Base-by-base conservation (phyloP, 2,113 vertebrate genomes). In the Nematolebias whitei region DNA sequence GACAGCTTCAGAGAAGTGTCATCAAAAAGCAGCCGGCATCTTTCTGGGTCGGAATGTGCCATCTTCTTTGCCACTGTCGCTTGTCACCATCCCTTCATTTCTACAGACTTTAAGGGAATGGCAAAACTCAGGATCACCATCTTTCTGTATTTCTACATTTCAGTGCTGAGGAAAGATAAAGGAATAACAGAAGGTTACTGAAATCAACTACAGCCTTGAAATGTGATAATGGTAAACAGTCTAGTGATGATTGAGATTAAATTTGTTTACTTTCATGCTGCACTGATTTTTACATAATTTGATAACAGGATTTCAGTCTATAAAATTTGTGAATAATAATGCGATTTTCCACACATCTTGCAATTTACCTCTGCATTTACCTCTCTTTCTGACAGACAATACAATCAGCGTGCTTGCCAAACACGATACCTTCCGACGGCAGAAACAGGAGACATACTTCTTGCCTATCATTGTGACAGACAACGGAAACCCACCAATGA, bases 371-470 rank as follows among this genome's bases (percentile, higher is more conserved):
- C 19, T 81, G 60, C 45, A 62, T 79, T 80, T 67, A 64, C 47
- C 45, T 79, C 64, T 69, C 32, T 55, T 20, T 55, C 83, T 64
- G 82, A 65, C 82, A 99, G 97, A 98, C 89, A 99, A 98, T 81
- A 96, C 97, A 2, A 95, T 99, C 79, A 97, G 95, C 56, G 94
- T 99, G 65, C 84, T 98, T 77, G 95, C 98, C 74, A 97, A 96
- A 84, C 98, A 97, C 47, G 94, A 95, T 56, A 95, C 92, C 71
- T 99, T 99, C 91, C 94, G 95, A 82, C 92, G 98, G 14, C 95
- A 98, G 88, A 99, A 97, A 84, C 98, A 99, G 87, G 96, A 99
- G 85, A 93, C 96, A 11, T 99, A 99, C 76, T 94, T 98, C 64
- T 90, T 99, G 73, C 97, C 98, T 15, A 98, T 99, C 74, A 55